These are phyloP conservation scores for Tachyglossus aculeatus DNA, from an alignment of 2,797 vertebrate species.

Conservation along the genomic window DNA sequence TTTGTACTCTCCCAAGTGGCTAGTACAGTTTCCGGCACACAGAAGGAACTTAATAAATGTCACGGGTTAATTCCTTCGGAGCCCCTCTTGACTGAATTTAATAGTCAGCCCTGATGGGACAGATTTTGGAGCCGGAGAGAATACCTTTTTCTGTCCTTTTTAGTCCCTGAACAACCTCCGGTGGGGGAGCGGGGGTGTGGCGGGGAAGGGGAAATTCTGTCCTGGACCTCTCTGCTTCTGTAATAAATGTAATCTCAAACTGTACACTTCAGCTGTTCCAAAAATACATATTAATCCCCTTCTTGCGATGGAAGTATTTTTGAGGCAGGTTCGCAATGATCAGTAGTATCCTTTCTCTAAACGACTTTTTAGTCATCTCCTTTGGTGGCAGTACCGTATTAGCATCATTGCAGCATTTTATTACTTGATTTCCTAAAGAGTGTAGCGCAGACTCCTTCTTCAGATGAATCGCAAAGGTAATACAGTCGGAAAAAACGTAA, in stretches of 20 bases:
- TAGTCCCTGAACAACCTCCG: not conserved
- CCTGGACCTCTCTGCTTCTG: no score
- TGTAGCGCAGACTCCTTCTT: slow-evolving; percentile 25
- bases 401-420: slow-evolving; percentile 32
- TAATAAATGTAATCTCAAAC: no score
- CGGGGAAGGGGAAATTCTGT: no score
- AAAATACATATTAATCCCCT: slow-evolving; percentile 18
- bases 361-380: slow-evolving; percentile 45
- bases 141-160: not conserved
- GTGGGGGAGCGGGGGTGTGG: no score
- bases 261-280: not conserved
- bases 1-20: not conserved
- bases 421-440: slow-evolving; percentile 25
- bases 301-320: slow-evolving; percentile 15
- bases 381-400: slow-evolving; percentile 61
- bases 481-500: no score
- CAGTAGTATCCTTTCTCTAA: slow-evolving; percentile 33
- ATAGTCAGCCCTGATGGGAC: not conserved
- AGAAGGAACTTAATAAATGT: no score
- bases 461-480: slow-evolving; percentile 6
- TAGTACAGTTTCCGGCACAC: no score
- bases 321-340: slow-evolving; percentile 4
- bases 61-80: no score
- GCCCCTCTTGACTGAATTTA: not conserved
- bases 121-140: not conserved